These are phyloP conservation scores for Axis porcinus DNA, from an alignment of 2,113 vertebrate species.

Conservation along the genomic window DNA sequence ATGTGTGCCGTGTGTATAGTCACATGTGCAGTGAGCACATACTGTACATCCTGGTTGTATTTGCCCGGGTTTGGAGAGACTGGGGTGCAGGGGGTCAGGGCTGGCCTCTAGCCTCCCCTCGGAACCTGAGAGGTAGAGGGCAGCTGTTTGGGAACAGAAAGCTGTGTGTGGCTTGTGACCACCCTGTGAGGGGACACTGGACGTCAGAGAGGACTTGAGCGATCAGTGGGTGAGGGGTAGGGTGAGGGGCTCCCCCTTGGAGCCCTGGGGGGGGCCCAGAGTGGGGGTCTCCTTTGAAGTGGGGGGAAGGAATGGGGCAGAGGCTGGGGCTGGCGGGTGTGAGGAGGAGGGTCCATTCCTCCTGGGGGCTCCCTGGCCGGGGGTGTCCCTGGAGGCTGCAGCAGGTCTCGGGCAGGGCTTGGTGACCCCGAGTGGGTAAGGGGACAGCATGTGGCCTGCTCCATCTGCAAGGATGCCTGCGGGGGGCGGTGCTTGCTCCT, in stretches of 20 bases:
- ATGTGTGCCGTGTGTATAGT: no score
- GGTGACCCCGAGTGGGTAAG: neutral
- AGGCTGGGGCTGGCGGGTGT: neutral
- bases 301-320: neutral
- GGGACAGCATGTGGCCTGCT: neutral
- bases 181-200: neutral
- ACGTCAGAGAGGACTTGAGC: neutral
- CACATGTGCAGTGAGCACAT: no score
- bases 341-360: neutral
- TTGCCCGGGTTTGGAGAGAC: neutral
- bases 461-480: neutral
- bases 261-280: neutral
- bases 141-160: neutral
- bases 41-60: neutral
- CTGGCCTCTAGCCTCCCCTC: neutral
- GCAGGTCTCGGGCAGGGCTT: neutral
- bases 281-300: neutral
- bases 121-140: neutral
- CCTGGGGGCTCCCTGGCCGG: neutral
- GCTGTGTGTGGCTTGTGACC: neutral
- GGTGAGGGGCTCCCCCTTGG: neutral
- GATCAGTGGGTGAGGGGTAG: neutral
- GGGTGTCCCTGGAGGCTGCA: neutral
- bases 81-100: neutral
- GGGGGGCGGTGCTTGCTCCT: neutral